Base-by-base conservation (phyloP, 2,888 invertebrate species). In the Ptilodon capucinus region DNA sequence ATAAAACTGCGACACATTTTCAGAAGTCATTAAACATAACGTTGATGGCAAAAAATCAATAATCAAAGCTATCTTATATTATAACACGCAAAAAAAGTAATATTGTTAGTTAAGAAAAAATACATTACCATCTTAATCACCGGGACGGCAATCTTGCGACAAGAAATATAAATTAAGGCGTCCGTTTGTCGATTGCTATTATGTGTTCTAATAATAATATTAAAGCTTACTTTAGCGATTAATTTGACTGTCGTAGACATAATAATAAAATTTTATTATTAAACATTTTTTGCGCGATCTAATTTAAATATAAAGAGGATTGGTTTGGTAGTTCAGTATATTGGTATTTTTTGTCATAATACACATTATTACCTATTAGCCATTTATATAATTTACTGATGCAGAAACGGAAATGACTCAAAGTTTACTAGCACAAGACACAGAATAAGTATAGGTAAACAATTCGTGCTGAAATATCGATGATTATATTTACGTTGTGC, bases 1-100 rank as follows among this genome's bases (percentile, higher is more conserved):
- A 73, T n/a, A n/a, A 79, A 82, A 79, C 74, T 68, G 76, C 69
- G 74, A 79, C 75, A 74, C 65, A 63, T 60, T 71, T 74, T 72
- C 63, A 68, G 56, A 64, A 70, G 72, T 77, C 73, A 81, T 81
- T 80, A 79, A 74, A 73, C 54, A 59, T 58, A 69, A 68, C 64
- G 60, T 55, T 58, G 60, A 55, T 62, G 62, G 54, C 70, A 72
- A 74, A 73, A 76, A 80, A 71, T 69, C 70, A 68, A 74, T 74
- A 72, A 70, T 64, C 67, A 40, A 66, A 60, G 64, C 62, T 59
- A 66, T 69, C 67, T 62, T 63, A 40, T 57, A 47, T 35, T 36
- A 9, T 41, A 39, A 42, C 13, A 47, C 43, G 54, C 61, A 68
- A 70, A 71, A 72, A 70, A 54, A 40, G 32, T 70, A 63, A 73